Conservation (phyloP, 37 sponge, comb jelly and placozoan genomes). For the Mnemiopsis leidyi region DNA sequence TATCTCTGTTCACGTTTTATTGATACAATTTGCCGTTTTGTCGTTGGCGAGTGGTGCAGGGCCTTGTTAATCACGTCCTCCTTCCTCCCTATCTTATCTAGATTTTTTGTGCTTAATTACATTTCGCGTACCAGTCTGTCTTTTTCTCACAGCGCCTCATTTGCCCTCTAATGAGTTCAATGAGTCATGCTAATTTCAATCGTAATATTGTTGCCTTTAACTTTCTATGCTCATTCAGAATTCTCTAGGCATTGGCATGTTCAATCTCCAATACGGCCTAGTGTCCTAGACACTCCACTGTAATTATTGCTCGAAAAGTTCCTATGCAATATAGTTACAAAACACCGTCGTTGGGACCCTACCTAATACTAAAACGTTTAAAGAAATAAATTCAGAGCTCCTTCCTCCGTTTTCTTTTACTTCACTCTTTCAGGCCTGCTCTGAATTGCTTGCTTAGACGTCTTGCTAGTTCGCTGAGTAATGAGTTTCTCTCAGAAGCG, state of each 20-base stretch:
- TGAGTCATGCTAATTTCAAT: no score
- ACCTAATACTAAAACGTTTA: neutral
- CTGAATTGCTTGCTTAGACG: neutral
- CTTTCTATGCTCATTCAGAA: no score
- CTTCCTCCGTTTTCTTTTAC: neutral
- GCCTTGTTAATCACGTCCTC: neutral
- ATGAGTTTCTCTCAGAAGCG: neutral
- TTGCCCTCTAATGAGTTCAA: no score
- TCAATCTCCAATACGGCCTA: no score
- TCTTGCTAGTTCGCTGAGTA: no score
- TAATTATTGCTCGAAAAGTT: neutral
- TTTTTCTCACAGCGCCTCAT: no score
- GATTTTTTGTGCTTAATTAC: neutral
- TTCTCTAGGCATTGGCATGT: neutral
- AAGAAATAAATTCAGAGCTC: neutral
- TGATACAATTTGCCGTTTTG: neutral
- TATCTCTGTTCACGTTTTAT: neutral
- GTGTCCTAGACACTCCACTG: neutral
- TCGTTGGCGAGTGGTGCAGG: neutral
- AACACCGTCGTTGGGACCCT: neutral
- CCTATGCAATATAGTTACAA: neutral
- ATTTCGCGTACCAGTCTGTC: neutral
- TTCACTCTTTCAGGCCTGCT: neutral
- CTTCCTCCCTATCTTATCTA: neutral
- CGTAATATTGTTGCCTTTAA: no score